Conservation (phyloP, 2,888 invertebrate genomes). For the Ptycholaimellus sp. region DNA sequence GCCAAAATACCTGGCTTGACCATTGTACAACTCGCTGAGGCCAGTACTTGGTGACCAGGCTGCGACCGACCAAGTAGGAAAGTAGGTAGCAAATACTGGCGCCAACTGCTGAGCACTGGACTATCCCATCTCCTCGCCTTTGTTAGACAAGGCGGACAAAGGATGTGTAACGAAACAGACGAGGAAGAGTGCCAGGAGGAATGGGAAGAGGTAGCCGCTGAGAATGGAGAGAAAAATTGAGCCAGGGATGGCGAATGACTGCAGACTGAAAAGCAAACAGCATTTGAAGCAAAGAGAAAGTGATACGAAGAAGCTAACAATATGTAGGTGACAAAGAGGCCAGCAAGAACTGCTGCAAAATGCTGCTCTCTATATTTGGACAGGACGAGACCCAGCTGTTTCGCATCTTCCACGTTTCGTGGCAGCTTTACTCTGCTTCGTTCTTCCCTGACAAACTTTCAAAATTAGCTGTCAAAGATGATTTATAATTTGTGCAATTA, state of each 20-base stretch:
- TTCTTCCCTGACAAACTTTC: slow-evolving; percentile 64
- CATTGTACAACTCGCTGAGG: slow-evolving; percentile 62
- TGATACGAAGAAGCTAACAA: slow-evolving; percentile 42
- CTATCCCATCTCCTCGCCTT: slow-evolving; percentile 7
- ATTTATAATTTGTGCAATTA: no score
- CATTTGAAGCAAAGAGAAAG: not conserved
- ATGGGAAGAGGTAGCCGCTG: slow-evolving; percentile 83
- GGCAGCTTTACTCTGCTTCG: slow-evolving; percentile 63
- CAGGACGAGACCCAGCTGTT: slow-evolving; percentile 64
- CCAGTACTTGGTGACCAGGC: slow-evolving; percentile 58
- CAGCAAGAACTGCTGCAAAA: slow-evolving; percentile 66
- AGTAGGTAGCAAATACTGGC: slow-evolving; percentile 81
- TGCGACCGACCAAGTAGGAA: slow-evolving; percentile 64
- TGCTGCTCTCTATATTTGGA: slow-evolving; percentile 75
- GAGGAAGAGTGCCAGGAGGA: slow-evolving; percentile 57
- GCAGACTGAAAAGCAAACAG: slow-evolving; percentile 42
- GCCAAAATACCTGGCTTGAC: no score
- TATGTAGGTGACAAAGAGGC: slow-evolving; percentile 67
- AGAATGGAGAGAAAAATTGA: slow-evolving; percentile 88
- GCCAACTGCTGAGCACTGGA: slow-evolving; percentile 67
- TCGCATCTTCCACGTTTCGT: slow-evolving; percentile 77
- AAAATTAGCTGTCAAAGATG: no score
- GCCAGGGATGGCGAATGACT: slow-evolving; percentile 97
- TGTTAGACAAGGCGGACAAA: no score
- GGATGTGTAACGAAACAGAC: slow-evolving; percentile 36